A percentile compares a stretch with the other conserved stretches of the same genome.
phyloP scores from a whole-genome alignment of 1,140 invertebrate species.

The Drosophila guanche region DNA sequence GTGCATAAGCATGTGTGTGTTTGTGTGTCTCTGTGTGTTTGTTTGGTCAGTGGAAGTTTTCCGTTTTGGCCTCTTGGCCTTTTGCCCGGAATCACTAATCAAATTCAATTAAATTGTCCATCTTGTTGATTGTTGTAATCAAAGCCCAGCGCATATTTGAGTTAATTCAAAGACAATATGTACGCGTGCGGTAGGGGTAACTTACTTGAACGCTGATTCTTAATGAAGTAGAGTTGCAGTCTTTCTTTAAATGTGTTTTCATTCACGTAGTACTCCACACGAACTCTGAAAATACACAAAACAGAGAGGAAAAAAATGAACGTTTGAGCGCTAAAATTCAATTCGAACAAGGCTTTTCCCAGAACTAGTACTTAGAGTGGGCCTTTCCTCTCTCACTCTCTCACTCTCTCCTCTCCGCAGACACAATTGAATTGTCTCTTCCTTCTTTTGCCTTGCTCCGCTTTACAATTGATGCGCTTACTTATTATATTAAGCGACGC shows the following conservation, averaged over 20 bases:
- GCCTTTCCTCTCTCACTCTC: slow-evolving; percentile 2
- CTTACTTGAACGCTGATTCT: slow-evolving; percentile 99
- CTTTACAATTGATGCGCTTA: slow-evolving; percentile 72
- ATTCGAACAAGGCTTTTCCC: slow-evolving; percentile 17
- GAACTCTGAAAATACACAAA: slow-evolving; percentile 89
- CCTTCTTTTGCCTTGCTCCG: too few species aligned
- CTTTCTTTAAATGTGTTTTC: slow-evolving; percentile 99
- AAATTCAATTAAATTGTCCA: slow-evolving; percentile 63
- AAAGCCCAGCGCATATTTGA: slow-evolving; percentile 31
- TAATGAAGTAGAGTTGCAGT: slow-evolving; percentile 99
- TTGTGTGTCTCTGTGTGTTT: not conserved
- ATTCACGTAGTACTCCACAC: slow-evolving; percentile 99
- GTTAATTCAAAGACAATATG: slow-evolving; percentile 29
- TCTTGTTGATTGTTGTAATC: slow-evolving; percentile 49
- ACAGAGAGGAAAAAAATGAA: not conserved
- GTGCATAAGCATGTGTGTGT: not conserved
- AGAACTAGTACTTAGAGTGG: slow-evolving; percentile 1
- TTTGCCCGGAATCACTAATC: slow-evolving; percentile 12
- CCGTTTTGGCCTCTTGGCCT: not conserved
- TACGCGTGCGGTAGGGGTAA: slow-evolving; percentile 70
- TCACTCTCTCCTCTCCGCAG: not conserved
- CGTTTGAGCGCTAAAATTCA: slow-evolving; percentile 39
- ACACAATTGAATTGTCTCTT: slow-evolving; percentile 43
- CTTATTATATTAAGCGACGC: slow-evolving; percentile 63
- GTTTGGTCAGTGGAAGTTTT: not conserved